phyloP scores from a whole-genome alignment of 2,888 invertebrate genomes.

The Eulithis testata region DNA sequence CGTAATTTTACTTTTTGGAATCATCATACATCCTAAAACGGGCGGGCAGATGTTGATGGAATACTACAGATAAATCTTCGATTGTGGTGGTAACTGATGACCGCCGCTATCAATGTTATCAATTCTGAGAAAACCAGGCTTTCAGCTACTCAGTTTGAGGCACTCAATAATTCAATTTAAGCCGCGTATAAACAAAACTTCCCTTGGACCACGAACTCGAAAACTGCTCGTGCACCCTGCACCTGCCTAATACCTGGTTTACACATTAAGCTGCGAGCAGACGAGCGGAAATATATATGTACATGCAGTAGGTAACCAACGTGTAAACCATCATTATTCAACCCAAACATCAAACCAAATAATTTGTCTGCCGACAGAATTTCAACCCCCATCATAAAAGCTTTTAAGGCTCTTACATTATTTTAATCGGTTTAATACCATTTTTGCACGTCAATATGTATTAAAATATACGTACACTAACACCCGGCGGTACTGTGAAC shows the following conservation, averaged over 20 bases:
- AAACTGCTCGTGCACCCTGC: conserved; percentile 22
- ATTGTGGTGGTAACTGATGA: no score
- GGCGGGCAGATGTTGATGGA: no score
- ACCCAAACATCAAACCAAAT: not conserved
- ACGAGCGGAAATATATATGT: not conserved
- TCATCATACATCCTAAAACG: no score
- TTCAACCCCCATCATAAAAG: no score
- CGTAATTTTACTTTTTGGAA: no score
- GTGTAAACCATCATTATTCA: not conserved
- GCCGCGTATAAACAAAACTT: conserved; percentile 23
- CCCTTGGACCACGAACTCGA: conserved; percentile 13
- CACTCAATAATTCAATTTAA: conserved; percentile 27
- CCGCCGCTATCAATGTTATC: not conserved
- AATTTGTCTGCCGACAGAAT: no score
- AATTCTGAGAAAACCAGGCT: not conserved
- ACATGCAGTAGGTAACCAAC: not conserved
- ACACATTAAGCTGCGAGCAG: conserved; percentile 13
- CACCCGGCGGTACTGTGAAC: no score
- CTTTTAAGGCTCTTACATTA: no score
- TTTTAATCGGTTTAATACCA: no score
- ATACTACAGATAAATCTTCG: no score
- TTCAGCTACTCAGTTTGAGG: conserved; percentile 1
- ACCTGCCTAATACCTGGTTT: conserved; percentile 25
- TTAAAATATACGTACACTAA: no score
- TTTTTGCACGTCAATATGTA: no score